These are phyloP conservation scores for Pteronotus mesoamericanus DNA, from an alignment of 2,797 vertebrate genomes.

Conservation along the genomic window DNA sequence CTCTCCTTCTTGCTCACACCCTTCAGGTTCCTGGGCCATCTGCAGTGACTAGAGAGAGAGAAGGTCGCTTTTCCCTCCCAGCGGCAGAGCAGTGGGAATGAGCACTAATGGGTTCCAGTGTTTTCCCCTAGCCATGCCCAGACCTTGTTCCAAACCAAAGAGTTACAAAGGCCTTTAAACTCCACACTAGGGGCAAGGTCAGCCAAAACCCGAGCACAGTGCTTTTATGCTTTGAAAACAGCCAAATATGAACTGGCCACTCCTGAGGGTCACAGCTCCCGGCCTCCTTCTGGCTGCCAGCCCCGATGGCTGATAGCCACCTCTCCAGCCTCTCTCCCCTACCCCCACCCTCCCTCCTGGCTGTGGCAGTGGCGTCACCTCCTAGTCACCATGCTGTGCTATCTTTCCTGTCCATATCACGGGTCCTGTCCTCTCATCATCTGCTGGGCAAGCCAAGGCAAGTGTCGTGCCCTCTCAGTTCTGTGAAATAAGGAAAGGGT, in stretches of 20 bases:
- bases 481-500: not conserved
- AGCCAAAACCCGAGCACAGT: conserved; percentile 61
- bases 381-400: not conserved
- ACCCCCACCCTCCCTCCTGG: not conserved
- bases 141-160: conserved; percentile 70
- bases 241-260: conserved; percentile 47
- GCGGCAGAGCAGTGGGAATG: not conserved
- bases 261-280: conserved; percentile 19
- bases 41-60: not conserved
- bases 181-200: conserved; percentile 60
- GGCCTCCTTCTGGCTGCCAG: not conserved
- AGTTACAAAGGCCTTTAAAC: conserved; percentile 74
- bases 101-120: not conserved
- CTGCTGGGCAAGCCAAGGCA: not conserved
- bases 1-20: not conserved
- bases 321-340: not conserved
- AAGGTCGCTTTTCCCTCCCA: not conserved
- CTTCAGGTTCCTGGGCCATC: not conserved
- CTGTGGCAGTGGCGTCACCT: not conserved
- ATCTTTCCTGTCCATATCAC: not conserved
- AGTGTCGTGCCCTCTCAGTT: not conserved
- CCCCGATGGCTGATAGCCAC: not conserved
- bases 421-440: not conserved
- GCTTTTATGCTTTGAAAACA: conserved; percentile 63
- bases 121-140: not conserved